Conservation (phyloP, 2,888 invertebrate genomes). For the Augiades crinisus region DNA sequence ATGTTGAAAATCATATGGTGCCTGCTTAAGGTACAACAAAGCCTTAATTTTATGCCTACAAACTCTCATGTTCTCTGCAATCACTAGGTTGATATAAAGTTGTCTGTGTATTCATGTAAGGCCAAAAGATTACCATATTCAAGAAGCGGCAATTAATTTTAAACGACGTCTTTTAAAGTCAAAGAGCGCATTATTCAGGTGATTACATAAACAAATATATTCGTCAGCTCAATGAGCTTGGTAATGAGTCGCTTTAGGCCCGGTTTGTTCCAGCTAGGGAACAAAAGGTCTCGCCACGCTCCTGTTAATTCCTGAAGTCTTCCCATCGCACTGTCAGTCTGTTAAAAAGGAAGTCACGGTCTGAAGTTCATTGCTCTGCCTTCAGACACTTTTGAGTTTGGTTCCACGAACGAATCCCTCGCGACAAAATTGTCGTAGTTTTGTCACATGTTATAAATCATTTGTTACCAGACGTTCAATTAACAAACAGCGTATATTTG, state of each 20-base stretch:
- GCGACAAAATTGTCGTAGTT: neutral
- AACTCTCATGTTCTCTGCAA: constrained; percentile 21
- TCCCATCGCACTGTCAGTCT: constrained; percentile 54
- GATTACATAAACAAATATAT: constrained; percentile 60
- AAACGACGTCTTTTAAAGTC: constrained; percentile 28
- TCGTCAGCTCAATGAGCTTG: constrained; percentile 51
- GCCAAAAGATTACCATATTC: constrained; percentile 11
- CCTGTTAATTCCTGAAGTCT: constrained; percentile 67
- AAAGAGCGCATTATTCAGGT: constrained; percentile 36
- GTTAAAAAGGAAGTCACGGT: constrained; percentile 78
- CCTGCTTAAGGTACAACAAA: too few species aligned
- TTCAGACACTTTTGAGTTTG: constrained; percentile 29
- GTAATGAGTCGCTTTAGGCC: constrained; percentile 35
- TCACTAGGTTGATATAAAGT: too few species aligned
- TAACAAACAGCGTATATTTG: too few species aligned
- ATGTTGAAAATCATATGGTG: too few species aligned
- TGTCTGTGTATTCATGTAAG: too few species aligned
- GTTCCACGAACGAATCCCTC: neutral
- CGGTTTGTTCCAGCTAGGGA: constrained; percentile 55
- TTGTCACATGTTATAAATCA: neutral
- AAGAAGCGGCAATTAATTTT: constrained; percentile 17
- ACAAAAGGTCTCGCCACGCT: constrained; percentile 65
- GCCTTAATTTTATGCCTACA: too few species aligned
- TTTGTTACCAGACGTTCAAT: too few species aligned
- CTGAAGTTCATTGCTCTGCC: constrained; percentile 57